Conservation (phyloP, 2,888 invertebrate species). For the Drosophila falleni region DNA sequence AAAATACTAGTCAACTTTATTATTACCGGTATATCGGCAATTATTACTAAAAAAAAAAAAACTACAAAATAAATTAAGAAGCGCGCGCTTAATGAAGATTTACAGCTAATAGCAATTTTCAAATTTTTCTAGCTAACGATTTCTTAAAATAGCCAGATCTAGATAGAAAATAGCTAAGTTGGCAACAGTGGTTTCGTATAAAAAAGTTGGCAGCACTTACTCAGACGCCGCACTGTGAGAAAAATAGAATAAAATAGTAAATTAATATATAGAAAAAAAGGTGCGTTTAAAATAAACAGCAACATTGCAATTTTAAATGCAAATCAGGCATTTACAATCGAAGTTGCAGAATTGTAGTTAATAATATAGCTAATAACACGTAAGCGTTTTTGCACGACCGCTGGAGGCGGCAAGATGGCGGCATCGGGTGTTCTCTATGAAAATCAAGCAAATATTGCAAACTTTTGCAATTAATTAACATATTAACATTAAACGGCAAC, state of each 20-base stretch:
- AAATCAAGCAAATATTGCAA: neutral
- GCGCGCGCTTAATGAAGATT: no score
- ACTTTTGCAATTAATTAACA: neutral
- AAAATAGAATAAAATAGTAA: conserved; percentile 13
- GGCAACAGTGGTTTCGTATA: neutral
- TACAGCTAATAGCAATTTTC: no score
- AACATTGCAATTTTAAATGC: neutral
- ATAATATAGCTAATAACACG: conserved; percentile 31
- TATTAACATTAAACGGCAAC: neutral
- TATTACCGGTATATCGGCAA: no score
- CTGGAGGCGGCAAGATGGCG: conserved; percentile 62
- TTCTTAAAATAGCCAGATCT: no score
- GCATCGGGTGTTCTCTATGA: conserved; percentile 29
- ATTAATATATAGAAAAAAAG: conserved; percentile 31
- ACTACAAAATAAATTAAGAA: no score
- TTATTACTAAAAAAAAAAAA: no score
- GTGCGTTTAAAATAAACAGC: conserved; percentile 11
- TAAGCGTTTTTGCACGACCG: conserved; percentile 43
- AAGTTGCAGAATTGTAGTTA: neutral
- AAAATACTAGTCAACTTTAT: no score
- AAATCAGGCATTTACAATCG: neutral
- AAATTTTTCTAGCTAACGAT: no score
- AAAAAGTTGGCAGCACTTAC: no score
- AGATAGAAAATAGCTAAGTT: no score
- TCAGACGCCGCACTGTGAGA: conserved; percentile 49